Conservation (phyloP, 2,113 vertebrate species). For the Tylochromis polylepis region DNA sequence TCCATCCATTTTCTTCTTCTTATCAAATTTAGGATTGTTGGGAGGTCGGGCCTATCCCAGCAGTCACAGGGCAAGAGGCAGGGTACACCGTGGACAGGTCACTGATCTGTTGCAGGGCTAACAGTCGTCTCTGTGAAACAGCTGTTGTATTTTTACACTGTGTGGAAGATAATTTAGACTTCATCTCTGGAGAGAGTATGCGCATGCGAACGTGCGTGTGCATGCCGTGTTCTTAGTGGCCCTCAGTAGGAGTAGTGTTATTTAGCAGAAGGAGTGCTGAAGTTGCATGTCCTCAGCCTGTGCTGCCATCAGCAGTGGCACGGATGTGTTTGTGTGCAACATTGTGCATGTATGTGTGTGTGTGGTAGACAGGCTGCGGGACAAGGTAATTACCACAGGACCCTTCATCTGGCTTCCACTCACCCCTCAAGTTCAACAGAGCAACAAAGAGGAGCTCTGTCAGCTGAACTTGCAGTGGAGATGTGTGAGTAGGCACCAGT, state of each 20-base stretch:
- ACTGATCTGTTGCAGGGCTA: neutral
- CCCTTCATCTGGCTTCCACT: constrained; percentile 20
- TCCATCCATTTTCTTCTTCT: neutral
- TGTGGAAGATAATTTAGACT: neutral
- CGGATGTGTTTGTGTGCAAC: neutral
- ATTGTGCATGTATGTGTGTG: neutral
- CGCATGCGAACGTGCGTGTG: neutral
- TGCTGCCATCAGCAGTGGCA: constrained; percentile 47
- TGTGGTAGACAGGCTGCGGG: neutral
- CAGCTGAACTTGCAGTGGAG: neutral
- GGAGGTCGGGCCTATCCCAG: neutral
- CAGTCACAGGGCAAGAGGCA: neutral
- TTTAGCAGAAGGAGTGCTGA: constrained; percentile 51
- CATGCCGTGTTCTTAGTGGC: neutral
- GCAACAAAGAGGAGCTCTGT: constrained; percentile 13
- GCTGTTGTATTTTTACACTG: neutral
- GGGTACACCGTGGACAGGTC: neutral
- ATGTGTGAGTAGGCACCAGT: neutral
- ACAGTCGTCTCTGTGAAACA: neutral
- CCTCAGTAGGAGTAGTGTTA: constrained; percentile 21
- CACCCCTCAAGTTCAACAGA: constrained; percentile 22
- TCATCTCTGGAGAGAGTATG: neutral
- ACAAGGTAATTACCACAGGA: constrained; percentile 32
- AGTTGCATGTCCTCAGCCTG: constrained; percentile 41
- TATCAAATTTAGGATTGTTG: neutral